phyloP scores from a whole-genome alignment of 1,140 invertebrate genomes.

The Trissolcus basalis region DNA sequence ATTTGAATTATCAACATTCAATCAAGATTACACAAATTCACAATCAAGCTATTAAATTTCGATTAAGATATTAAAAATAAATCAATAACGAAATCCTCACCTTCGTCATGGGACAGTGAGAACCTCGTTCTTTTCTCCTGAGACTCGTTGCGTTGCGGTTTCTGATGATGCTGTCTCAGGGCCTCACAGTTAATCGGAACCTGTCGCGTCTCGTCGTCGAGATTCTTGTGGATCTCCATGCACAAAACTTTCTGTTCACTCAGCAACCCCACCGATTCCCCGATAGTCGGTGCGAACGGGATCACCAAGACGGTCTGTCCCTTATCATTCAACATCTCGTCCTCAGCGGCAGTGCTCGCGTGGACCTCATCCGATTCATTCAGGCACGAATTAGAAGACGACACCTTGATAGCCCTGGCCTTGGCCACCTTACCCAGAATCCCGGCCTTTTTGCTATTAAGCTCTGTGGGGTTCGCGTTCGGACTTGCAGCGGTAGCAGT shows the following conservation, averaged over 20 bases:
- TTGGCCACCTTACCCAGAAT: conserved; percentile 24
- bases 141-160: conserved; percentile 73
- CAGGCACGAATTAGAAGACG: conserved; percentile 58
- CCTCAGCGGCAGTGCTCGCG: conserved; percentile 64
- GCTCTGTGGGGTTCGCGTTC: too few relatives aligned
- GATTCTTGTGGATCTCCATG: conserved; percentile 70
- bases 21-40: not conserved
- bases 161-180: conserved; percentile 65
- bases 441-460: too few relatives aligned
- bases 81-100: conserved; percentile 68
- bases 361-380: conserved; percentile 72
- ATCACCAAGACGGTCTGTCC: conserved; percentile 81
- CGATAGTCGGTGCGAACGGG: conserved; percentile 77
- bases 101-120: conserved; percentile 92
- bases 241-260: conserved; percentile 83
- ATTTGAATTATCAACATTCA: too few relatives aligned
- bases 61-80: too few relatives aligned
- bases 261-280: conserved; percentile 82
- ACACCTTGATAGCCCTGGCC: conserved; percentile 53
- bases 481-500: not conserved
- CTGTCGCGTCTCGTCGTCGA: conserved; percentile 54
- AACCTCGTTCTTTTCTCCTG: conserved; percentile 82
- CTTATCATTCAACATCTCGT: conserved; percentile 66
- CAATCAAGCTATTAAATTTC: too few relatives aligned
- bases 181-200: conserved; percentile 66